Evolutionary conservation across 2,113 vertebrate genomes (phyloP), one percentile per base, ranked within the genome.

Genomic region (Calyptommatus sinebrachiatus): DNA sequence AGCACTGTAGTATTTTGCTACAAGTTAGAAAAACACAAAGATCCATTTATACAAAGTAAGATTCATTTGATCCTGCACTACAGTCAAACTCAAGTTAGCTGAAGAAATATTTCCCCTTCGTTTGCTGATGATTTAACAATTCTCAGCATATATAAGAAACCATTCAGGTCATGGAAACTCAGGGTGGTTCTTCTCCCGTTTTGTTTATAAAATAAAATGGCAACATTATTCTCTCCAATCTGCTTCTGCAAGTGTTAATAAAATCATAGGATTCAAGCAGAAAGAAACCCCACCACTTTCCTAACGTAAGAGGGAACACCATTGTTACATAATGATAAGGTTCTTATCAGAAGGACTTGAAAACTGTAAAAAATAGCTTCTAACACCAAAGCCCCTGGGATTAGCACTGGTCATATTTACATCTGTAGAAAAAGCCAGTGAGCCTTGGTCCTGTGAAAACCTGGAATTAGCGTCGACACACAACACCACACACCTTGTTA

Each of bases 381-480:
- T 53, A 66, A 73, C 50, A 69, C 79, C 79, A 76, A 81, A 81
- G 79, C 79, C 65, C 73, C 57, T 81, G 79, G 53, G 76, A 70
- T 76, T 28, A 70, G 53, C 73, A 69, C 79, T 63, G 66, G 73
- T 62, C 66, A 81, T 69, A 61, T 81, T 48, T 76, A 75, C 73
- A 50, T 62, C 73, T 62, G 35, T 70, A 73, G 66, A 75, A 81
- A 26, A 26, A 69, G 35, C 79, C 79, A 76, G 79, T 46, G 66
- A 75, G 73, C 73, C 65, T 66, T 81, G 79, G 79, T 81, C 79
- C 73, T 76, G 66, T 61, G 61, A 81, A 81, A 70, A 50, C 73
- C 53, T 81, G 79, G 79, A 81, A 81, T 81, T 81, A 75, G 79
- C 79, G 26, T 81, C 73, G 66, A 76, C 66, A 81, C 79, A 69